Evolutionary conservation across 2,113 vertebrate species (phyloP).

Genomic region (Excalfactoria chinensis): DNA sequence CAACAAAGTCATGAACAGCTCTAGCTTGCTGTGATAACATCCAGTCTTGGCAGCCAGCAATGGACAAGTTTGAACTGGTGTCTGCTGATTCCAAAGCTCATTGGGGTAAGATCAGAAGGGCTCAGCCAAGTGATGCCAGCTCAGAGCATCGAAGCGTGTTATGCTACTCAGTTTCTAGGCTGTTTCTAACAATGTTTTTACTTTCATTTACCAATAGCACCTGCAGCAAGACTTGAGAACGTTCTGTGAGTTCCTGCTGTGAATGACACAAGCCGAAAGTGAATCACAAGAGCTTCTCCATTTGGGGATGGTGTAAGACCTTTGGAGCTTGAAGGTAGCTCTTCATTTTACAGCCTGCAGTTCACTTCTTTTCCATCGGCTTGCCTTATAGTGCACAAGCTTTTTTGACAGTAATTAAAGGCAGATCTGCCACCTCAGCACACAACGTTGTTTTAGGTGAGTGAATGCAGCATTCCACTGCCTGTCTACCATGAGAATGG

Average conservation of each 20-base stretch:
- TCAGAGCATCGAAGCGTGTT: rapidly evolving
- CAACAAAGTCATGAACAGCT: background rate
- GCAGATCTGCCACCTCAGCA: rapidly evolving
- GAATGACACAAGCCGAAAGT: too few species aligned
- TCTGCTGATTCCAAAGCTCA: background rate
- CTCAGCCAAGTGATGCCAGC: rapidly evolving
- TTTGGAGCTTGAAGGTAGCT: background rate
- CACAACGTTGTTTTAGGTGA: rapidly evolving
- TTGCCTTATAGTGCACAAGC: rapidly evolving
- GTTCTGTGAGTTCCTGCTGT: rapidly evolving
- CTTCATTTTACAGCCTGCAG: rapidly evolving
- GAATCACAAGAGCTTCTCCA: background rate
- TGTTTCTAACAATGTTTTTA: rapidly evolving
- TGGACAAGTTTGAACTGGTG: background rate
- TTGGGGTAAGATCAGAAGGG: background rate
- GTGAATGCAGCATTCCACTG: rapidly evolving
- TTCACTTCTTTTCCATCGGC: background rate
- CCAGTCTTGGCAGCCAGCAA: background rate
- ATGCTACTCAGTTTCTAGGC: rapidly evolving
- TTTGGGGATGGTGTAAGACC: rapidly evolving
- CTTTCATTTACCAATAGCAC: background rate
- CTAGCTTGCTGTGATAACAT: background rate
- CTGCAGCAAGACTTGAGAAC: rapidly evolving
- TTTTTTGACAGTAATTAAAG: background rate
- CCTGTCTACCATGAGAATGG: background rate